Evolutionary conservation across 2,888 invertebrate species (phyloP).

Genomic region (Odontomyia ornata): DNA sequence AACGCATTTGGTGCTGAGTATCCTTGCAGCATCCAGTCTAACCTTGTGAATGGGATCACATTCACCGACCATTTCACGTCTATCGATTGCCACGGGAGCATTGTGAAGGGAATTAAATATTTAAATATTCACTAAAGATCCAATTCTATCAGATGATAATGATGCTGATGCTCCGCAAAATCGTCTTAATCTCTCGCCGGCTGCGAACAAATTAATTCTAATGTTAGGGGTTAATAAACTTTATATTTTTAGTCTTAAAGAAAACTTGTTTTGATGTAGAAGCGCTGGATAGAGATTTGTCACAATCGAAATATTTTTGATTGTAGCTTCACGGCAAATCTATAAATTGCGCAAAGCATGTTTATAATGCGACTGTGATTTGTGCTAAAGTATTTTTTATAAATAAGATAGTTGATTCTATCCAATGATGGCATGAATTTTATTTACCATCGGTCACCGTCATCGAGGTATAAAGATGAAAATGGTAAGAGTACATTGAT

Average conservation of each 20-base stretch:
- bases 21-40: conserved; percentile 61
- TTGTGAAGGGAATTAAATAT: conserved; percentile 60
- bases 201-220: background rate
- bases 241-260: conserved; percentile 29
- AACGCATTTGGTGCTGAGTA: conserved; percentile 61
- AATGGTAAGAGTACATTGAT: too few species aligned
- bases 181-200: background rate
- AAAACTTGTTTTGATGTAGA: conserved; percentile 22
- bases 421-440: background rate
- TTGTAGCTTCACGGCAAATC: background rate
- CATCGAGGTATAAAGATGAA: too few species aligned
- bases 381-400: conserved; percentile 22
- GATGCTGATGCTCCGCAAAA: background rate
- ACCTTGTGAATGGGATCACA: conserved; percentile 57
- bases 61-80: conserved; percentile 57
- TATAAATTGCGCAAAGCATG: background rate
- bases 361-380: conserved; percentile 29
- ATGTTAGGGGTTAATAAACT: conserved; percentile 41
- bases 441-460: background rate
- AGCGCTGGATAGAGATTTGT: background rate
- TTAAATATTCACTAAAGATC: conserved; percentile 54
- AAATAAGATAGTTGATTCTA: background rate
- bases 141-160: background rate
- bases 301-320: background rate
- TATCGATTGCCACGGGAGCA: conserved; percentile 56